These are phyloP conservation scores for Eristalis arbustorum DNA, from an alignment of 2,888 invertebrate species.

Conservation along the genomic window DNA sequence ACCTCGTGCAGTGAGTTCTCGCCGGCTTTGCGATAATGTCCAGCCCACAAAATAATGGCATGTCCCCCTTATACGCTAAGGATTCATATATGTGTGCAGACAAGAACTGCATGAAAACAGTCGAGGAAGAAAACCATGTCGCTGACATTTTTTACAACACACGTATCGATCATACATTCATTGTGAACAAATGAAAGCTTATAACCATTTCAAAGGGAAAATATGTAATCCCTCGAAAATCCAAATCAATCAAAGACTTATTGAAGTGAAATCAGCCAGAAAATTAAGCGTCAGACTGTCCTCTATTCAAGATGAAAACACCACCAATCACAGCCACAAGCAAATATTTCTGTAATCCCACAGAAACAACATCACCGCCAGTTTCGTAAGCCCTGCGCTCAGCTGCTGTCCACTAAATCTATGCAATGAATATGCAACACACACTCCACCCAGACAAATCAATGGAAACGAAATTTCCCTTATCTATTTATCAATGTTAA, in stretches of 20 bases:
- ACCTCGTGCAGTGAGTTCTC: no score
- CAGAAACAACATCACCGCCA: not conserved
- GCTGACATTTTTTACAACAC: no score
- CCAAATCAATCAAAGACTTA: not conserved
- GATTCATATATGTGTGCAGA: no score
- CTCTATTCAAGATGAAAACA: not conserved
- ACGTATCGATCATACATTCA: no score
- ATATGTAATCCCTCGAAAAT: not conserved
- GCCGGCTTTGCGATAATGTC: no score
- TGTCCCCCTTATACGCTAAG: no score
- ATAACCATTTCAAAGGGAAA: no score
- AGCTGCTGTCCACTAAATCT: not conserved
- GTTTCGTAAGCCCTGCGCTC: not conserved
- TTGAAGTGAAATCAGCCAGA: not conserved
- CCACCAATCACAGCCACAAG: not conserved
- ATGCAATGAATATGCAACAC: not conserved
- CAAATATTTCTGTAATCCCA: not conserved
- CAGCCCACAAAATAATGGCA: no score
- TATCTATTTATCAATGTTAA: constrained; percentile 32
- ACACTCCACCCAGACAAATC: not conserved
- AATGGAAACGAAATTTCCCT: constrained; percentile 32
- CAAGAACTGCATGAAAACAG: no score
- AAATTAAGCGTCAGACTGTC: not conserved
- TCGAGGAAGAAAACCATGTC: no score
- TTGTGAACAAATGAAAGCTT: no score